Percentiles rank a stretch among this genome's conserved stretches.
These are phyloP conservation scores for Eidolon dupreanum DNA, from an alignment of 2,797 vertebrate genomes.

Conservation along the genomic window DNA sequence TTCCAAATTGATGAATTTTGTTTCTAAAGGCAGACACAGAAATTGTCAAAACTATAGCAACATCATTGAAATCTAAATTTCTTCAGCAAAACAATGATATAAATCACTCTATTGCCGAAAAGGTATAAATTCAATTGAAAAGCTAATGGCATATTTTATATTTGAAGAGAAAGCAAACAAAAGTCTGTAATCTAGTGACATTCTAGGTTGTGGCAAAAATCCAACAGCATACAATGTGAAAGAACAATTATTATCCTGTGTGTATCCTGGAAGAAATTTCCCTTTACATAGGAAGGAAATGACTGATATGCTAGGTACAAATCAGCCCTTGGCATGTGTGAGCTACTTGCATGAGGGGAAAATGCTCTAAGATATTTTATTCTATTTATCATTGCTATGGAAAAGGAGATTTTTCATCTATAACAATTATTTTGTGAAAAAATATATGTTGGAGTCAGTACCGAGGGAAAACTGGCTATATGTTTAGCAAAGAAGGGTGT, in stretches of 20 bases:
- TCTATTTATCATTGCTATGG: not conserved
- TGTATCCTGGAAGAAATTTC: not conserved
- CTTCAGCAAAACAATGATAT: constrained; percentile 15
- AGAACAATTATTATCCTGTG: not conserved
- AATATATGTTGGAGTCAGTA: not conserved
- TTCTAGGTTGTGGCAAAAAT: not conserved
- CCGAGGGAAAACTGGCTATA: not conserved
- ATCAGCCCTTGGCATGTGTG: not conserved
- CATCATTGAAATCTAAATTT: constrained; percentile 1
- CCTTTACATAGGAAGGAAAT: not conserved
- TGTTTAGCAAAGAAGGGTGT: not conserved
- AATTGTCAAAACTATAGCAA: not conserved
- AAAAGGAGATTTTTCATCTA: constrained; percentile 2
- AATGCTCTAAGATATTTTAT: not conserved
- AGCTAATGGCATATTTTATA: not conserved
- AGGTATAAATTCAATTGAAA: not conserved
- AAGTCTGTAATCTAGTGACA: not conserved
- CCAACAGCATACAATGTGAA: not conserved
- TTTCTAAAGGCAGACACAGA: not conserved
- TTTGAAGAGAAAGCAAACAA: constrained; percentile 40
- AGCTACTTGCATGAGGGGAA: not conserved
- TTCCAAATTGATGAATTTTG: constrained; percentile 14
- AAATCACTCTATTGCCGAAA: not conserved
- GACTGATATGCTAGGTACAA: not conserved
- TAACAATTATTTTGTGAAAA: constrained; percentile 25